Conservation (phyloP, 2,888 invertebrate species). For the Drosophila neonasuta region DNA sequence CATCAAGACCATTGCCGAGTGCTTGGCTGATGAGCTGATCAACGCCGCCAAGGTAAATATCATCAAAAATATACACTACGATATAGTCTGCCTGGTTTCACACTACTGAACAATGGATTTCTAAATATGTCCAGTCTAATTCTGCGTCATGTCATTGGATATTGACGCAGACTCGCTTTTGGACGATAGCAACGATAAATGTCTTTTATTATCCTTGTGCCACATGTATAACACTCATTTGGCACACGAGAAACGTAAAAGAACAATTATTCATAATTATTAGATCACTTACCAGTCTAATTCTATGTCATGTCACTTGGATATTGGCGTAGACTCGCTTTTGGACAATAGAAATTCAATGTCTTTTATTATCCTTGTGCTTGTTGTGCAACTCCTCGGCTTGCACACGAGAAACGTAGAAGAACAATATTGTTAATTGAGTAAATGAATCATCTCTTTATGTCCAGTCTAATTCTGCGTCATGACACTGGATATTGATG, state of each 20-base stretch:
- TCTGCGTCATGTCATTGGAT: constrained; percentile 60
- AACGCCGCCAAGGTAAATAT: constrained; percentile 95
- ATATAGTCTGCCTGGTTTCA: no score
- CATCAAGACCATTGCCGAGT: constrained; percentile 99
- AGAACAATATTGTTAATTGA: constrained; percentile 51
- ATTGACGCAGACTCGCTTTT: constrained; percentile 77
- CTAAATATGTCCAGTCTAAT: constrained; percentile 34
- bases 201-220: constrained; percentile 80
- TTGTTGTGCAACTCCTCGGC: constrained; percentile 42
- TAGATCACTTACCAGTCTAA: constrained; percentile 10
- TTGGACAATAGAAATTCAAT: constrained; percentile 71
- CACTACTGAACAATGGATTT: no score
- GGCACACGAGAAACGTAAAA: constrained; percentile 79
- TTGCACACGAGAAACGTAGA: constrained; percentile 79
- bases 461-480: constrained; percentile 53
- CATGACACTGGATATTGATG: constrained; percentile 61
- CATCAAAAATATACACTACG: background rate
- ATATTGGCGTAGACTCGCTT: constrained; percentile 77
- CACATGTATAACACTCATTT: constrained; percentile 49
- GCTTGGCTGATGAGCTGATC: constrained; percentile 99
- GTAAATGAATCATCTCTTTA: background rate
- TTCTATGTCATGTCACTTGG: constrained; percentile 62
- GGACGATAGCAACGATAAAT: constrained; percentile 69
- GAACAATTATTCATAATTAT: constrained; percentile 54
- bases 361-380: constrained; percentile 80